Evolutionary conservation across 37 sponge, comb jelly and placozoan species (phyloP).

Genomic region (Hormiphora californensis): DNA sequence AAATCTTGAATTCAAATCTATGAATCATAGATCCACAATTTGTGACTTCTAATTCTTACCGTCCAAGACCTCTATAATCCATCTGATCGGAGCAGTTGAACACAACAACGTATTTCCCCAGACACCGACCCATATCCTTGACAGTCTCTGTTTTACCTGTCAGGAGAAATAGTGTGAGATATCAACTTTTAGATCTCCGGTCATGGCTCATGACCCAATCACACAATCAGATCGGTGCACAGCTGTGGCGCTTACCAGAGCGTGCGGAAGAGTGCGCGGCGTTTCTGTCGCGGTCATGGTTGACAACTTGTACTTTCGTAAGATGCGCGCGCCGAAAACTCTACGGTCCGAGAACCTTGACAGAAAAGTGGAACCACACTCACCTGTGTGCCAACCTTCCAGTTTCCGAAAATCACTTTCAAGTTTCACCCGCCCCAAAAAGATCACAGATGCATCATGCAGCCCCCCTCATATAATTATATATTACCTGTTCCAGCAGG

Average conservation of each 20-base stretch:
- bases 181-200: background rate
- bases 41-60: slow-evolving; percentile 42
- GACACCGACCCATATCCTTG: slow-evolving; percentile 96
- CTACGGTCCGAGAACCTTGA: too few species aligned
- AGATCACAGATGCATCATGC: too few species aligned
- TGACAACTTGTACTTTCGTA: background rate
- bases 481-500: slow-evolving; percentile 79
- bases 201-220: background rate
- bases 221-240: background rate
- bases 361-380: too few species aligned
- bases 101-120: slow-evolving; percentile 97
- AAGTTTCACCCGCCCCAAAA: too few species aligned
- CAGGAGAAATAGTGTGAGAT: background rate
- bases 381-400: too few species aligned
- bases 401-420: too few species aligned
- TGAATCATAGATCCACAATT: too few species aligned
- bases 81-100: slow-evolving; percentile 99
- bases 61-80: slow-evolving; percentile 94
- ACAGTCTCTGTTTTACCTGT: slow-evolving; percentile 93
- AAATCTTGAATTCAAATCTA: too few species aligned
- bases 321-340: background rate
- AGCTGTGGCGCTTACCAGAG: background rate
- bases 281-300: background rate
- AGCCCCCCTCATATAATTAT: background rate
- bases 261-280: background rate